Conservation (phyloP, 2,888 invertebrate genomes). For the Scelioninae gen. 2 region DNA sequence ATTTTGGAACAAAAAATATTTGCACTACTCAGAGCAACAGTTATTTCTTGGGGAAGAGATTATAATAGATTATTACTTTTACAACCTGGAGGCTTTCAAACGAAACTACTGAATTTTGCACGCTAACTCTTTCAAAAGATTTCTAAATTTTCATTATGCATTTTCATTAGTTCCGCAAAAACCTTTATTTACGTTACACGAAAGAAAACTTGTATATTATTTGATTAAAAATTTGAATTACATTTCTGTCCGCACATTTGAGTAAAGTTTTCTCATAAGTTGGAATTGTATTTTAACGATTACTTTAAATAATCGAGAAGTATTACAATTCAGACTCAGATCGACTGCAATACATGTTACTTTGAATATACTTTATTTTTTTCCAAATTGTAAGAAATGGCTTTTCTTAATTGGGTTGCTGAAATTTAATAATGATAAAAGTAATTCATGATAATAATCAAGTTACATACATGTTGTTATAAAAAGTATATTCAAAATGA, state of each 20-base stretch:
- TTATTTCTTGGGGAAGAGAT: constrained; percentile 22
- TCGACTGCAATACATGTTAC: no score
- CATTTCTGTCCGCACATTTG: constrained; percentile 2
- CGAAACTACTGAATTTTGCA: constrained; percentile 18
- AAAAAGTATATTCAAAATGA: no score
- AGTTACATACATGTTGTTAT: no score
- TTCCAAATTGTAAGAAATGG: no score
- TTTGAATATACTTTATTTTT: no score
- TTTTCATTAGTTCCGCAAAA: constrained; percentile 40
- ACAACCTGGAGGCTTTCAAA: constrained; percentile 34
- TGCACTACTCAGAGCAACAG: constrained; percentile 9
- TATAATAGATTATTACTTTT: constrained; percentile 47
- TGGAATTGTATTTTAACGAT: constrained; percentile 14
- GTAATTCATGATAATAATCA: no score
- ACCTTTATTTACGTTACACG: constrained; percentile 38
- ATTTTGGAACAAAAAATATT: constrained; percentile 33
- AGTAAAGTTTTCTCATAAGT: constrained; percentile 6
- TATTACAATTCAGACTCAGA: neutral
- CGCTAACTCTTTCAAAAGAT: constrained; percentile 32
- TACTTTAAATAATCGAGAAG: constrained; percentile 22
- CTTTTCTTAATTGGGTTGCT: no score
- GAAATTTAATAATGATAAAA: no score
- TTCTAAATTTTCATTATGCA: constrained; percentile 47
- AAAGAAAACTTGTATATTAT: constrained; percentile 34
- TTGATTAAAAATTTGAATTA: constrained; percentile 36